Conservation (phyloP, 2,888 invertebrate species). For the Erebia ligea region DNA sequence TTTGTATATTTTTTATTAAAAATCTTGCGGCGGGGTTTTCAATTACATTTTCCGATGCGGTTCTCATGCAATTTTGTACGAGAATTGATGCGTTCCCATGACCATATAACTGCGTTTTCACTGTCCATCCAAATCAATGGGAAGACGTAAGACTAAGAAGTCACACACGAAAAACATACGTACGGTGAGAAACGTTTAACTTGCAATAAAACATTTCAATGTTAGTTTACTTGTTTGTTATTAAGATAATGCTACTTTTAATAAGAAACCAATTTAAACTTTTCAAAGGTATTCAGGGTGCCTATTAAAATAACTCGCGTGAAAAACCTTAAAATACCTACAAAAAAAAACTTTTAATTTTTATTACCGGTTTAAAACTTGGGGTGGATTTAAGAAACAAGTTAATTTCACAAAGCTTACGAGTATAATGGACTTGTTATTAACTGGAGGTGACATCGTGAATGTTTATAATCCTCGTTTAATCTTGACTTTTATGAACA, state of each 20-base stretch:
- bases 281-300: background rate
- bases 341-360: background rate
- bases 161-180: no score
- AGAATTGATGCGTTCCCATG: no score
- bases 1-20: no score
- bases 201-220: no score
- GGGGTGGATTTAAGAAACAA: background rate
- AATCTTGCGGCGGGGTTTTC: no score
- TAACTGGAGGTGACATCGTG: background rate
- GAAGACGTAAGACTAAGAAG: no score
- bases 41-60: no score
- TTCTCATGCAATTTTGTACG: no score
- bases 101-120: no score
- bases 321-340: conserved; percentile 4
- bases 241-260: background rate
- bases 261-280: background rate
- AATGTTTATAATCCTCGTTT: background rate
- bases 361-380: conserved; percentile 3
- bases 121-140: no score
- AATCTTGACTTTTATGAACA: background rate
- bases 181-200: no score
- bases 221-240: no score
- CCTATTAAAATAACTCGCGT: background rate
- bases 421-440: conserved; percentile 1
- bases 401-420: conserved; percentile 1